Conservation (phyloP, 2,797 vertebrate genomes). For the Apogon hyalosoma region DNA sequence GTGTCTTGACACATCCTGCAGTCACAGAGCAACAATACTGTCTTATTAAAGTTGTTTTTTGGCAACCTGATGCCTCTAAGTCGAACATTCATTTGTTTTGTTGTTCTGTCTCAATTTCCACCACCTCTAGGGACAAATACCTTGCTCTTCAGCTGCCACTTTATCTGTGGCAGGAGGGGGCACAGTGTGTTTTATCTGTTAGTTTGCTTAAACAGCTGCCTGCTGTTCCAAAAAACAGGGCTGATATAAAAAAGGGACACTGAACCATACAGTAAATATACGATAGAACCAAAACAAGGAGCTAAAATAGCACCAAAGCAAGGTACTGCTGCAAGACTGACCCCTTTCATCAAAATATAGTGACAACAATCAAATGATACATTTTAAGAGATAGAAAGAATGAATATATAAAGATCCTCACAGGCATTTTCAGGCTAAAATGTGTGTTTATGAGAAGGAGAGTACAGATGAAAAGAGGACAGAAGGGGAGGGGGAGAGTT, state of each 20-base stretch:
- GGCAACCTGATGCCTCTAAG: not conserved
- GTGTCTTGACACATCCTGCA: not conserved
- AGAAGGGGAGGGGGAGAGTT: slow-evolving; percentile 32
- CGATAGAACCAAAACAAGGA: slow-evolving; percentile 15
- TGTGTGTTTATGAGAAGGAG: slow-evolving; percentile 44
- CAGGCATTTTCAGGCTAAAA: slow-evolving; percentile 37
- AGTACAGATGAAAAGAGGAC: slow-evolving; percentile 51
- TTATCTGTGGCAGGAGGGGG: slow-evolving; percentile 11
- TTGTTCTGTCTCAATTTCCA: slow-evolving; percentile 10
- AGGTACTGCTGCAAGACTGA: no score
- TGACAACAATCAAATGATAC: not conserved
- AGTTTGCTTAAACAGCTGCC: slow-evolving; percentile 6
- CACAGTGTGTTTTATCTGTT: slow-evolving; percentile 24
- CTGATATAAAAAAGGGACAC: slow-evolving; percentile 7
- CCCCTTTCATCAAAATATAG: no score
- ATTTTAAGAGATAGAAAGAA: slow-evolving; percentile 11
- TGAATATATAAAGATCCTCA: slow-evolving; percentile 19
- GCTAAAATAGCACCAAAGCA: slow-evolving; percentile 2
- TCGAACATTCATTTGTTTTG: slow-evolving; percentile 6
- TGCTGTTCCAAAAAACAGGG: slow-evolving; percentile 32
- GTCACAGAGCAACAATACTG: slow-evolving; percentile 1
- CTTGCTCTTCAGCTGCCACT: slow-evolving; percentile 2
- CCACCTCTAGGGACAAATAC: slow-evolving; percentile 15
- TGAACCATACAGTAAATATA: slow-evolving; percentile 19
- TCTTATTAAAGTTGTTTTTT: slow-evolving; percentile 2